These are phyloP conservation scores for Caerostris darwini DNA, from an alignment of 1,140 invertebrate species.

Conservation along the genomic window DNA sequence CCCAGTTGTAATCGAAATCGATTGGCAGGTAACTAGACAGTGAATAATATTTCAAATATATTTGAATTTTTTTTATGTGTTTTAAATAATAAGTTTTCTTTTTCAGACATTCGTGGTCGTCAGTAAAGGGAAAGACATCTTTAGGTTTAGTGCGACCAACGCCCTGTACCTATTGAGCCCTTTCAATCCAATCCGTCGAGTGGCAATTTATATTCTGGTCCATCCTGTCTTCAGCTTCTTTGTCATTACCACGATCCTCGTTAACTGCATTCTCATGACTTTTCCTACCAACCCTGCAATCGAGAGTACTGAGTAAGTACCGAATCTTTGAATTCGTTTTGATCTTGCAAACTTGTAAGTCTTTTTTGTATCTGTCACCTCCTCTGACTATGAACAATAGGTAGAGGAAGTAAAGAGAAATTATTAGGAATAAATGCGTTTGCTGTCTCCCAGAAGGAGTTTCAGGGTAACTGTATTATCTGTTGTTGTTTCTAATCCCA, in stretches of 20 bases:
- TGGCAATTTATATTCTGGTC: constrained; percentile 98
- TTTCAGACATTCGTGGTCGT: constrained; percentile 98
- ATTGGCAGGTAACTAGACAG: too few relatives aligned
- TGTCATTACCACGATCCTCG: constrained; percentile 98
- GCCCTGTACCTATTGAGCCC: constrained; percentile 97
- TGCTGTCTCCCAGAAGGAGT: too few relatives aligned
- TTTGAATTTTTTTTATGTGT: neutral
- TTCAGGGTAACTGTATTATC: too few relatives aligned
- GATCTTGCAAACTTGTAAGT: neutral
- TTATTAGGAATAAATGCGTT: too few relatives aligned
- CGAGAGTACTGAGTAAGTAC: constrained; percentile 97
- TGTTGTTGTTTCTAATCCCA: too few relatives aligned
- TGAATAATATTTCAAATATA: too few relatives aligned
- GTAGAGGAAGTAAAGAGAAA: too few relatives aligned
- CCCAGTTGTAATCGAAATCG: too few relatives aligned
- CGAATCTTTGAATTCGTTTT: too few relatives aligned
- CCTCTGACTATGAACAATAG: neutral
- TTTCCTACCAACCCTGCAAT: constrained; percentile 94
- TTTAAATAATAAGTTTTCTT: constrained; percentile 81
- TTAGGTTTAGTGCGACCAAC: constrained; percentile 98
- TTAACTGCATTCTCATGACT: constrained; percentile 99
- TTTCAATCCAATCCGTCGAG: constrained; percentile 97
- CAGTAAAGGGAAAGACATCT: constrained; percentile 99
- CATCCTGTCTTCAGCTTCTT: constrained; percentile 98
- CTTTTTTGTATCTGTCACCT: neutral